These are phyloP conservation scores for Drosophila punjabiensis DNA, from an alignment of 1,140 invertebrate species.

Conservation along the genomic window DNA sequence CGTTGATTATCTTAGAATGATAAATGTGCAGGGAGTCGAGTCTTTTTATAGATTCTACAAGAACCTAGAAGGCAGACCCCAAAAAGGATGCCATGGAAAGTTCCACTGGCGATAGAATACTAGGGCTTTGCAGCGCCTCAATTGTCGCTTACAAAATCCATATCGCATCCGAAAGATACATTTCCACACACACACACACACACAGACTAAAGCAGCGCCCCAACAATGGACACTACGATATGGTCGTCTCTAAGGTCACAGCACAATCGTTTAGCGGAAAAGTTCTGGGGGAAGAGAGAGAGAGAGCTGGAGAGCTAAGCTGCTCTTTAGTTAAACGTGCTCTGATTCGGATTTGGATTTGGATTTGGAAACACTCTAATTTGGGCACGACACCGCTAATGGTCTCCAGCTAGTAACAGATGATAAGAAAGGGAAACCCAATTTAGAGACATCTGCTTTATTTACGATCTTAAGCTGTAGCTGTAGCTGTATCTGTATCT, in stretches of 20 bases:
- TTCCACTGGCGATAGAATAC: conserved; percentile 23
- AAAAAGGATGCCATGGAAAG: conserved; percentile 40
- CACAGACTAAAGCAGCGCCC: neutral
- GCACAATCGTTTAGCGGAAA: conserved; percentile 50
- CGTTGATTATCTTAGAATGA: conserved; percentile 60
- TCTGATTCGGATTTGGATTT: conserved; percentile 34
- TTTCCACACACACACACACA: neutral
- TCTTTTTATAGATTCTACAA: conserved; percentile 53
- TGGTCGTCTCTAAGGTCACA: conserved; percentile 33
- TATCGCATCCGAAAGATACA: conserved; percentile 7
- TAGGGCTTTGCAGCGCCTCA: conserved; percentile 5
- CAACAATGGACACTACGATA: conserved; percentile 1
- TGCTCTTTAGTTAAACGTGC: conserved; percentile 41
- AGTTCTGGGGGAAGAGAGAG: conserved; percentile 16
- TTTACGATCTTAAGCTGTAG: neutral
- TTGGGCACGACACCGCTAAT: conserved; percentile 13
- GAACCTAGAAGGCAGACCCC: neutral
- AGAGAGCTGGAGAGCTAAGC: neutral
- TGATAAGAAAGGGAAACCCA: conserved; percentile 30
- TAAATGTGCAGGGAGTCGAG: conserved; percentile 41
- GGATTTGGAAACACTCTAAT: conserved; percentile 42
- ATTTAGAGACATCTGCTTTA: conserved; percentile 20
- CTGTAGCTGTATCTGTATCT: neutral
- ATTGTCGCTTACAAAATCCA: conserved; percentile 23
- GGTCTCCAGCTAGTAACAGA: conserved; percentile 26